Percentiles rank a stretch among this genome's conserved stretches.
These are phyloP conservation scores for Eumeta japonica DNA, from an alignment of 1,140 invertebrate genomes.

Conservation along the genomic window DNA sequence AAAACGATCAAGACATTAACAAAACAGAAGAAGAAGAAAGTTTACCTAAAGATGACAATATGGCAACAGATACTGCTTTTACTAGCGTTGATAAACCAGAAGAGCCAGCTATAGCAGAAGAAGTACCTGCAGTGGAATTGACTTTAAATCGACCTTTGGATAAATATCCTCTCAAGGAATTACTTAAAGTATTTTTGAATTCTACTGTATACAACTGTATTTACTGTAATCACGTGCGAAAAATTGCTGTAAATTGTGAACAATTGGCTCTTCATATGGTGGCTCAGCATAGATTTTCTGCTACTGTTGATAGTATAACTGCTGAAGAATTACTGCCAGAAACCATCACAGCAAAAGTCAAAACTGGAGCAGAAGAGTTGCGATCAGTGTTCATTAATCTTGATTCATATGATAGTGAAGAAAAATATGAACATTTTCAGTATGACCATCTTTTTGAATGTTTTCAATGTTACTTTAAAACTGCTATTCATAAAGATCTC, in stretches of 20 bases:
- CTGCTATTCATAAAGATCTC: conserved; percentile 75
- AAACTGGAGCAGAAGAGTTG: conserved; percentile 63
- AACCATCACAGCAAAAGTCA: conserved; percentile 68
- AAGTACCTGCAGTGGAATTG: conserved; percentile 68
- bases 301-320: conserved; percentile 70
- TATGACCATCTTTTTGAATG: conserved; percentile 74
- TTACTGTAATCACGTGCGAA: conserved; percentile 80
- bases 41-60: conserved; percentile 1
- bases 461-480: conserved; percentile 78
- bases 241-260: conserved; percentile 78
- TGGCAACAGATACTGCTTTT: neutral
- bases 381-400: conserved; percentile 68
- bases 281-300: conserved; percentile 71
- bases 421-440: conserved; percentile 39
- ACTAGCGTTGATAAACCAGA: neutral
- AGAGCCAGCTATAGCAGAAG: conserved; percentile 34
- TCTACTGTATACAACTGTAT: conserved; percentile 69
- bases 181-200: conserved; percentile 71
- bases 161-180: conserved; percentile 66
- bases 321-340: conserved; percentile 71
- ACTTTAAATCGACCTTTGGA: conserved; percentile 72
- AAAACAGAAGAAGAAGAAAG: too few relatives aligned
- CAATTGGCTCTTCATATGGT: conserved; percentile 77
- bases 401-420: conserved; percentile 64
- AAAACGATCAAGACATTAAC: neutral